Percentiles rank a stretch among this genome's conserved stretches.
Evolutionary conservation across 2,797 vertebrate genomes (phyloP).

Genomic region (Lacerta bilineata): DNA sequence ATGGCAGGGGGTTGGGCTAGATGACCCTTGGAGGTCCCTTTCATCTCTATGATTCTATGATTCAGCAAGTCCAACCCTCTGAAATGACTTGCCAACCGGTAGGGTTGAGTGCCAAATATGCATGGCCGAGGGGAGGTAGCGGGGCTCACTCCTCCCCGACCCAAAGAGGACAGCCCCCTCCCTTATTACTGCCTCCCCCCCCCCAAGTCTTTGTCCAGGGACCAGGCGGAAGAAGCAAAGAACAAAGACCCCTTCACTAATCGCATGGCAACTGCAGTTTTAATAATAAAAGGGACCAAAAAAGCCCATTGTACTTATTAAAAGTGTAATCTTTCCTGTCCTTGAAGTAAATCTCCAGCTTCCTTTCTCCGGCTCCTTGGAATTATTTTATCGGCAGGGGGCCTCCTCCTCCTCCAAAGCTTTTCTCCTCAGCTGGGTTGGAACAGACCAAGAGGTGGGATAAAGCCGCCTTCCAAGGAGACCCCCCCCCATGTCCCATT

Average conservation of each 20-base stretch:
- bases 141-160: too few relatives aligned
- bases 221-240: neutral
- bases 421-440: constrained; percentile 29
- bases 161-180: neutral
- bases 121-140: too few relatives aligned
- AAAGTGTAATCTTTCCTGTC: constrained; percentile 46
- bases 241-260: constrained; percentile 38
- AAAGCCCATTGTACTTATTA: constrained; percentile 2
- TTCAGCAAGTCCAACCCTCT: too few relatives aligned
- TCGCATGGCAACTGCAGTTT: constrained; percentile 18
- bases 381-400: constrained; percentile 25
- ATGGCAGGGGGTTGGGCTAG: too few relatives aligned
- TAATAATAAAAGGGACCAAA: constrained; percentile 16
- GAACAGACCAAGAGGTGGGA: neutral
- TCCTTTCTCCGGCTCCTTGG: constrained; percentile 45
- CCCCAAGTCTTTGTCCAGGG: neutral
- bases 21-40: too few relatives aligned
- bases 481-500: neutral
- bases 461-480: constrained; percentile 36
- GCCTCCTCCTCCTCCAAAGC: neutral
- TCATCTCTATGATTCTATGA: too few relatives aligned
- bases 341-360: constrained; percentile 40
- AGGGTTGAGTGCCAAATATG: too few relatives aligned
- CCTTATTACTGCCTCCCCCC: too few relatives aligned
- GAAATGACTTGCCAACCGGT: too few relatives aligned